A percentile compares a stretch with the other conserved stretches of the same genome.
phyloP scores from a whole-genome alignment of 2,888 invertebrate genomes.

The Brenthis hecate region DNA sequence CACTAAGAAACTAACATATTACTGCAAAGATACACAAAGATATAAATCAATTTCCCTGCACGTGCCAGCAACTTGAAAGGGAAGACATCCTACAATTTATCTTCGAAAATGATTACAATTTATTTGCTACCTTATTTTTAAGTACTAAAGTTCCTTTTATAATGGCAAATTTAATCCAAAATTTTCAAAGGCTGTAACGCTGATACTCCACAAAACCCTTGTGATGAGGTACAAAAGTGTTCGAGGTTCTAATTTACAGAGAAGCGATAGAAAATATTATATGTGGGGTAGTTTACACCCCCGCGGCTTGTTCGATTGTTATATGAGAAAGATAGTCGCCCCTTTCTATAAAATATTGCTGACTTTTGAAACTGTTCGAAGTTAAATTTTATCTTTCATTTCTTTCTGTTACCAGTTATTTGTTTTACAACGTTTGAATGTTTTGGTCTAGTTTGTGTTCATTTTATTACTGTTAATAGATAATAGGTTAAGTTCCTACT shows the following conservation, averaged over 20 bases:
- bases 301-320: constrained; percentile 30
- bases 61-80: constrained; percentile 39
- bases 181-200: constrained; percentile 44
- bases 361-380: constrained; percentile 6
- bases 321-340: constrained; percentile 19
- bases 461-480: no score
- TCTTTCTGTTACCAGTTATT: neutral
- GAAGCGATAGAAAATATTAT: constrained; percentile 57
- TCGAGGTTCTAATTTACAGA: constrained; percentile 62
- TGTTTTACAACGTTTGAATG: neutral
- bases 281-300: constrained; percentile 31
- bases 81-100: constrained; percentile 34
- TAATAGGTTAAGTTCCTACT: no score
- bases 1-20: constrained; percentile 17
- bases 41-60: constrained; percentile 65
- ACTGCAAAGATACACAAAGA: constrained; percentile 35
- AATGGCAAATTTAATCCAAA: constrained; percentile 12
- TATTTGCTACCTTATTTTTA: neutral
- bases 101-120: constrained; percentile 32
- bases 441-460: no score
- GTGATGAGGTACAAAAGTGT: constrained; percentile 64
- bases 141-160: constrained; percentile 27
- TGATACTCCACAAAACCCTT: constrained; percentile 48
- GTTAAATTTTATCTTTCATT: neutral
- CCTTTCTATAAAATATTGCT: constrained; percentile 27